Base-by-base conservation (phyloP, 2,797 vertebrate genomes). In the Halcyon chelicuti region DNA sequence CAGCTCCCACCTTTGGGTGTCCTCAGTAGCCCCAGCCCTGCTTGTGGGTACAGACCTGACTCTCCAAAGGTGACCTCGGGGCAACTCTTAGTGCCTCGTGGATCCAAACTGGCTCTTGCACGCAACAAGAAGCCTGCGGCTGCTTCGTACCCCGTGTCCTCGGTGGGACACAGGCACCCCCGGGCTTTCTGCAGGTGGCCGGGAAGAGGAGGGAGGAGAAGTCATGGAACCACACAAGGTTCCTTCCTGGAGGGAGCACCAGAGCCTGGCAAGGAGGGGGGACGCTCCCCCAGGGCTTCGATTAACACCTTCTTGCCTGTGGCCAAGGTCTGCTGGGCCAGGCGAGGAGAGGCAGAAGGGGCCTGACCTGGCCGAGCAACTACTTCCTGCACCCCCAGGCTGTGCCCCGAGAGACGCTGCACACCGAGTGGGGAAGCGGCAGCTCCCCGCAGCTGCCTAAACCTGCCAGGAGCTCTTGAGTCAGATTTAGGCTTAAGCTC, bases 401-500 rank as follows among this genome's bases (percentile, higher is more conserved):
- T 25, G n/a, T 8, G 13, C 49, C 51, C 49, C 1, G 3, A 58
- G n/a, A 29, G 55, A 54, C 0, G 1, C 49, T 0, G 1, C 1
- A 0, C 10, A 0, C 21, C 1, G 25, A 37, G 42, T 1, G 6
- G 49, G 44, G 28, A 60, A 62, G 9, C 9, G 2, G 35, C 60
- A 5, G 25, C 35, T 35, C 47, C 67, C 17, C 1, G 2, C 8
- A 5, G 49, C 80, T 31, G 65, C 42, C 80, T 7, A 9, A 67
- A n/a, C 31, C 55, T 8, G 1, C 33, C 2, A 0, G 2, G 74
- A n/a, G 78, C 84, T 57, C 84, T 57, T 1, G 1, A 17, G 68
- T 90, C 77, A 78, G 90, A 22, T 54, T 88, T 47, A 86, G 84
- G 67, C 33, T 85, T 89, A 91, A 94, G 93, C 81, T 82, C 75